phyloP scores from a whole-genome alignment of 2,888 invertebrate species.

The Alloscopus bannaensis region DNA sequence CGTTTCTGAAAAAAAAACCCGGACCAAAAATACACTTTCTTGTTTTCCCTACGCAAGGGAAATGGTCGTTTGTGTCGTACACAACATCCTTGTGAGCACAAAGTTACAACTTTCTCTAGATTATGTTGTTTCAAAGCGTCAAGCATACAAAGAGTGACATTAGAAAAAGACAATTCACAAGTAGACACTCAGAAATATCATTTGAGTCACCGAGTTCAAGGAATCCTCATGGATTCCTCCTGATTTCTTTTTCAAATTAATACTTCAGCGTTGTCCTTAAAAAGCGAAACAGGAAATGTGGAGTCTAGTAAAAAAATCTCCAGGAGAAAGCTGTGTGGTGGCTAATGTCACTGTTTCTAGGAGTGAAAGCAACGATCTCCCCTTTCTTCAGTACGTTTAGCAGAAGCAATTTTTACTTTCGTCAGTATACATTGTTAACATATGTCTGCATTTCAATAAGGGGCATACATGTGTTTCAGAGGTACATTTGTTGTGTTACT shows the following conservation, averaged over 20 bases:
- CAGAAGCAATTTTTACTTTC: no score
- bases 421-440: constrained; percentile 15
- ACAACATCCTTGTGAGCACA: neutral
- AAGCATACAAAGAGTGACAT: constrained; percentile 58
- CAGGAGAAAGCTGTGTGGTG: no score
- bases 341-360: no score
- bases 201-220: neutral
- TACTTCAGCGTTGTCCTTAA: neutral
- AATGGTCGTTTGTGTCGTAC: neutral
- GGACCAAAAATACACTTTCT: neutral
- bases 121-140: constrained; percentile 49
- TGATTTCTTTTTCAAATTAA: neutral
- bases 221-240: neutral
- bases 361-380: no score
- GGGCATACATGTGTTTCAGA: constrained; percentile 3
- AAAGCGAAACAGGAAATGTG: neutral
- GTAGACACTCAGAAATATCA: neutral
- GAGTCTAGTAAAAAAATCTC: no score
- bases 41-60: neutral
- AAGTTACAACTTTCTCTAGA: constrained; percentile 14
- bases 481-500: neutral
- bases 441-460: constrained; percentile 44
- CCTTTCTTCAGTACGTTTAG: no score
- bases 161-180: neutral
- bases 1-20: neutral